Conservation (phyloP, 2,113 vertebrate species). For the Neofelis nebulosa region DNA sequence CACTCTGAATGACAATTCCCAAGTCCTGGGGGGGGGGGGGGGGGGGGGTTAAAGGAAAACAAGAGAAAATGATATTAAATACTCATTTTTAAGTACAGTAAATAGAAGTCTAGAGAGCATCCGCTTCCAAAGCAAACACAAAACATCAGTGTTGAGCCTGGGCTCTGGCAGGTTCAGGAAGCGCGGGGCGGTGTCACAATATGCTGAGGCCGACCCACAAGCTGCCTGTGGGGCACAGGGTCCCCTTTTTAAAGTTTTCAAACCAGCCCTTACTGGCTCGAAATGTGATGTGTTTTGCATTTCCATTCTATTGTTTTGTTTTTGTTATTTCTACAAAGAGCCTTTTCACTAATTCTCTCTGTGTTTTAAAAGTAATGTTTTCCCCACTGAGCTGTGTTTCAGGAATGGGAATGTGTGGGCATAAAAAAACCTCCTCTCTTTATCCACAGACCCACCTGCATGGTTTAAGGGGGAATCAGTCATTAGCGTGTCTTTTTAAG, state of each 20-base stretch:
- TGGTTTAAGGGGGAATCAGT: not conserved
- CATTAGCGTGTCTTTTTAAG: not conserved
- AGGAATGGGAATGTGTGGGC: not conserved
- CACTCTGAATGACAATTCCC: not conserved
- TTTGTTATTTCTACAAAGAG: slow-evolving; percentile 63
- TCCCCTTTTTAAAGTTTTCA: slow-evolving; percentile 56
- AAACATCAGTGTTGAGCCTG: not conserved
- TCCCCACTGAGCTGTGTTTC: not conserved
- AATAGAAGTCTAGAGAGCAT: not conserved
- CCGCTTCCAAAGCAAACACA: not conserved
- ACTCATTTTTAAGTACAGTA: not conserved
- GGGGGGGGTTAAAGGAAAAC: not conserved
- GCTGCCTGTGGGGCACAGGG: not conserved
- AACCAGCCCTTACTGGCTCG: slow-evolving; percentile 44
- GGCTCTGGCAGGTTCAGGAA: slow-evolving; percentile 18
- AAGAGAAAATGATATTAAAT: not conserved
- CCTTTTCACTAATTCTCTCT: slow-evolving; percentile 48
- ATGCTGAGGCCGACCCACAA: slow-evolving; percentile 40
- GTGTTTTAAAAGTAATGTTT: slow-evolving; percentile 27
- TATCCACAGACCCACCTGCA: not conserved
- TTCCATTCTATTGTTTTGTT: slow-evolving; percentile 67
- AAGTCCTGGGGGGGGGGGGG: not conserved
- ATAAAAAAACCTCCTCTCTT: not conserved
- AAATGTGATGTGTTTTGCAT: slow-evolving; percentile 68
- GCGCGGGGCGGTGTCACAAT: not conserved